Evolutionary conservation across 2,888 invertebrate species (phyloP), one percentile per base, ranked within the genome.

Genomic region (Cephus sareptanus): DNA sequence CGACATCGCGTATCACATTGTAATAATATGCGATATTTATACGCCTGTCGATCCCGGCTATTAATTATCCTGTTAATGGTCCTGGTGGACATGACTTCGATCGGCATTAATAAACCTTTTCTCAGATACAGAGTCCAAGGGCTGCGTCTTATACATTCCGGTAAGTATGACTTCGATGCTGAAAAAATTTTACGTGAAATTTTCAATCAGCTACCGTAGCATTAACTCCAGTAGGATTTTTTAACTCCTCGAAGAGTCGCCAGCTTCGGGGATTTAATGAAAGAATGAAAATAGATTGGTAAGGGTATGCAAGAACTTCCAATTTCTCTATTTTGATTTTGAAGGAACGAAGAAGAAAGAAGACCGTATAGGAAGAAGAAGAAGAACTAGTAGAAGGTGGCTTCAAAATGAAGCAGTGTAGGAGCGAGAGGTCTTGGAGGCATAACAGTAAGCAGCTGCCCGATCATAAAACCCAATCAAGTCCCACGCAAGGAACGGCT

Each of bases 41-140:
- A 83, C 79, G 79, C 79, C 76, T 75, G 77, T 77, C 73, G 82
- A 83, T 80, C 85, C 82, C 80, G 81, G 81, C 82, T 85, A 87
- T 89, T 88, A 88, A 89, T 87, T 87, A 87, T 85, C 84, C 84
- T 83, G 84, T 84, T 86, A 85, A 87, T 87, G 85, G 87, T 80
- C 84, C 69, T 82, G 80, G 82, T 81, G 82, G 83, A 85, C 84
- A 85, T 80, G 84, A 81, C 80, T 71, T 11, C 31, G 71, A 71
- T 71, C 71, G 71, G 34, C 33, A 71, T 71, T 71, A 71, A 71
- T 71, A 71, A 71, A 71, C 71, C 71, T 34, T 34, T 71, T 71
- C 23, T 34, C 71, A 56, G 23, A 23, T 23, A 23, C 56, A 56
- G 23, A 23, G 9, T 23, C 56, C 56, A 56, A 56, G 23, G 56